Percentiles rank a stretch among this genome's conserved stretches.
These are phyloP conservation scores for Galemys pyrenaicus DNA, from an alignment of 2,113 vertebrate genomes.

Conservation along the genomic window DNA sequence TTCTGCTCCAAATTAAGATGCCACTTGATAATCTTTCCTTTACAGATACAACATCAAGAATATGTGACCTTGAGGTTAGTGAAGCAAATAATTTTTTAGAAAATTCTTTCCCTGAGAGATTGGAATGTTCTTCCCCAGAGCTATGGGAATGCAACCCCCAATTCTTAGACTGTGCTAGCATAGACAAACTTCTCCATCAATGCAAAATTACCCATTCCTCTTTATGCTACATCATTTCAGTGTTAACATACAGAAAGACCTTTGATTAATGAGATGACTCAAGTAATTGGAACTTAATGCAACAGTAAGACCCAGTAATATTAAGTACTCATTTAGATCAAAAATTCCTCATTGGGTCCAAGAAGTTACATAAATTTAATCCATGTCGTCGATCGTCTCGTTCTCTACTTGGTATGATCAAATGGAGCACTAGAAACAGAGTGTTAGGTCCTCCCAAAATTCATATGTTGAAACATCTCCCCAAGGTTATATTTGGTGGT, in stretches of 20 bases:
- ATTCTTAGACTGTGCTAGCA: background rate
- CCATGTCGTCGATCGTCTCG: background rate
- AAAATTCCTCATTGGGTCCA: background rate
- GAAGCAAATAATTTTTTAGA: background rate
- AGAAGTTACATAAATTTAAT: background rate
- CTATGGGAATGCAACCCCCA: background rate
- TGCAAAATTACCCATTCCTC: background rate
- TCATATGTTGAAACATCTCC: background rate
- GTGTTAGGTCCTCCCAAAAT: background rate
- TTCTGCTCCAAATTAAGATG: conserved; percentile 3
- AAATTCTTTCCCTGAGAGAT: background rate
- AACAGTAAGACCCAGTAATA: background rate
- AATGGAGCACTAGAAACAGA: background rate
- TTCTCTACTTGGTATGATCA: background rate
- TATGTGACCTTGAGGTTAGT: background rate
- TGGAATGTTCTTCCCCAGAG: background rate
- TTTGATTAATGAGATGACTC: background rate
- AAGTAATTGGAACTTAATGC: background rate
- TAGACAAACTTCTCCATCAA: background rate
- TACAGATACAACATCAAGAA: background rate
- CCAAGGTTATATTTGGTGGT: background rate
- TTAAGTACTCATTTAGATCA: background rate
- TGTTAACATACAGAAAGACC: background rate
- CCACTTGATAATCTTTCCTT: background rate
- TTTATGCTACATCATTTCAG: background rate